Conservation (phyloP, 2,113 vertebrate species). For the Anolis sagrei region DNA sequence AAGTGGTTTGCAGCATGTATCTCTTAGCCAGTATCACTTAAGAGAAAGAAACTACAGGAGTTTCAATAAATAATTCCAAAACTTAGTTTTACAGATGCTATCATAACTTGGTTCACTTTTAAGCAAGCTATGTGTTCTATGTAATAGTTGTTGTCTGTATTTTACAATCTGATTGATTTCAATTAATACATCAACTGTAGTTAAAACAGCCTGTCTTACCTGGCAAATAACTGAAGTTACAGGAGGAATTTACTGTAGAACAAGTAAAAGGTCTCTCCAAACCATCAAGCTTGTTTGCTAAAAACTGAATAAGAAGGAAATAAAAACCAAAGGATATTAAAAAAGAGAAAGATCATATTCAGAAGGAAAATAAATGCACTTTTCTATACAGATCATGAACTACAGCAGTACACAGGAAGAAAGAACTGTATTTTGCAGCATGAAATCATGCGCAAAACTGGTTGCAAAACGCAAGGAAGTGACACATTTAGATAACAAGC, state of each 20-base stretch:
- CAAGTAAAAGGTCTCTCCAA: conserved; percentile 76
- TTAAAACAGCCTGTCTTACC: conserved; percentile 68
- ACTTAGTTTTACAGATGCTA: neutral
- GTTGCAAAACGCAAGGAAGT: neutral
- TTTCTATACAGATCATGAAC: neutral
- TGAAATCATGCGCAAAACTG: neutral
- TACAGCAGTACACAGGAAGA: neutral
- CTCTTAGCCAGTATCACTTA: neutral
- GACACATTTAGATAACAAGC: neutral
- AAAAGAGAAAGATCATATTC: neutral
- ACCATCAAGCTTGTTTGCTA: conserved; percentile 65
- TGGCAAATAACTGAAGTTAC: conserved; percentile 74
- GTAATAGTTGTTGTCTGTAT: neutral
- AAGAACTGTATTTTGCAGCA: neutral
- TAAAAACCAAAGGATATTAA: conserved; percentile 18
- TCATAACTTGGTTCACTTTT: neutral
- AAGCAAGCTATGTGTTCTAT: neutral
- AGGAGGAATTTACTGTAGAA: conserved; percentile 78
- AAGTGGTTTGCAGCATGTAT: neutral
- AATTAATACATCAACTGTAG: neutral
- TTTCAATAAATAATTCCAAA: neutral
- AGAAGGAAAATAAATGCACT: neutral
- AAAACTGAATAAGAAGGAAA: conserved; percentile 70
- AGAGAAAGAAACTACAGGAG: neutral
- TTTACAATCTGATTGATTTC: neutral